Evolutionary conservation across 2,888 invertebrate genomes (phyloP).

Genomic region (Lordiphosa andalusiaca): DNA sequence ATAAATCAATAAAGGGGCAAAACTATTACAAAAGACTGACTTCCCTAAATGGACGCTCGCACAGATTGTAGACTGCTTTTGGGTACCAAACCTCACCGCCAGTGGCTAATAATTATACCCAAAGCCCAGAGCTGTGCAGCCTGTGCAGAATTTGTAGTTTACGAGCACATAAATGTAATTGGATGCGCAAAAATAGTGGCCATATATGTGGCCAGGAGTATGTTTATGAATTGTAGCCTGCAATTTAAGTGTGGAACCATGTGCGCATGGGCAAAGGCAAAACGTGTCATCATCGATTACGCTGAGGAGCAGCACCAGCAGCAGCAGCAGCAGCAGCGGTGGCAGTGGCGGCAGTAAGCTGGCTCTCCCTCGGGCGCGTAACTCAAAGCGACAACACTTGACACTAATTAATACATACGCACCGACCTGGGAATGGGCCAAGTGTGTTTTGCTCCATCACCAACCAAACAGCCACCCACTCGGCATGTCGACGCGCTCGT

Average conservation of each 20-base stretch:
- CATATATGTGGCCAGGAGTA: slow-evolving; percentile 25
- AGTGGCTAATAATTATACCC: slow-evolving; percentile 49
- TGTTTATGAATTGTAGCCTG: slow-evolving; percentile 48
- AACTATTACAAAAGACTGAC: slow-evolving; percentile 20
- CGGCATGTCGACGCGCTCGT: slow-evolving; percentile 61
- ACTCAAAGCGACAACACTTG: slow-evolving; percentile 77
- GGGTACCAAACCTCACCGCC: slow-evolving; percentile 3
- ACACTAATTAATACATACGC: slow-evolving; percentile 77
- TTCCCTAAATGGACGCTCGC: slow-evolving; percentile 25
- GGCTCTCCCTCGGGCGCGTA: slow-evolving; percentile 70
- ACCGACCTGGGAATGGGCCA: slow-evolving; percentile 35
- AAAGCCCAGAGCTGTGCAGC: slow-evolving; percentile 35
- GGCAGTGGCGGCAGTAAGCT: slow-evolving; percentile 19
- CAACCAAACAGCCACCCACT: slow-evolving; percentile 54
- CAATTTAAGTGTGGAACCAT: slow-evolving; percentile 52
- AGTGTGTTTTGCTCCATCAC: not conserved
- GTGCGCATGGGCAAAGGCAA: slow-evolving; percentile 67
- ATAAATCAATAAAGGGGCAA: slow-evolving; percentile 34
- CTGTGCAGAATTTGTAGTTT: slow-evolving; percentile 71
- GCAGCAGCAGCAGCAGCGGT: no score
- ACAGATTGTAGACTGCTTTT: slow-evolving; percentile 5
- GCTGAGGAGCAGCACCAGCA: slow-evolving; percentile 35
- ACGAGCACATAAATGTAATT: slow-evolving; percentile 78
- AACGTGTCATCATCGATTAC: slow-evolving; percentile 76
- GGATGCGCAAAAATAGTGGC: slow-evolving; percentile 73